Conservation (phyloP, 2,113 vertebrate species). For the Vulpes lagopus region DNA sequence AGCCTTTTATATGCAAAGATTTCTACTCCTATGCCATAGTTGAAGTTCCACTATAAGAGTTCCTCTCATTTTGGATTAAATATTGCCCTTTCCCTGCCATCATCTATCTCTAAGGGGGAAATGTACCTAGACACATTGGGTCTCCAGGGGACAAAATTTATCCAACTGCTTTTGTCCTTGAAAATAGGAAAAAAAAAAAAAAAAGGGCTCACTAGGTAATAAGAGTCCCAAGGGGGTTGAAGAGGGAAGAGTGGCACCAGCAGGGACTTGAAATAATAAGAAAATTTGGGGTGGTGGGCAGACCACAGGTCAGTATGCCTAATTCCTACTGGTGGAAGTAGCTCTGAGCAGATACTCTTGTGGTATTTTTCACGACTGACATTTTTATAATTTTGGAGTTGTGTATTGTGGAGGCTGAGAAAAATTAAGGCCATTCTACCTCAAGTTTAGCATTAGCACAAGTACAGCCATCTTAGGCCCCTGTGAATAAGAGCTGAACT, state of each 20-base stretch:
- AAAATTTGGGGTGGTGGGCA: background rate
- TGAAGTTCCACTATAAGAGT: background rate
- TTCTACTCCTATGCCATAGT: background rate
- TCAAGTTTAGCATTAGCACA: no score
- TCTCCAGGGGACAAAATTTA: background rate
- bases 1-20: background rate
- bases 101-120: background rate
- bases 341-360: background rate
- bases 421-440: no score
- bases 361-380: background rate
- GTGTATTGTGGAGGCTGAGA: background rate
- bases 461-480: no score
- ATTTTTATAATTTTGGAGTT: background rate
- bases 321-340: background rate
- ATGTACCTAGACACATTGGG: background rate
- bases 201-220: background rate
- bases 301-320: fast-evolving
- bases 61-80: constrained; percentile 6
- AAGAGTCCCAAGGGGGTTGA: background rate
- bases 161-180: background rate
- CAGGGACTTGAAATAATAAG: background rate
- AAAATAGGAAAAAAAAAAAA: background rate
- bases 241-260: background rate
- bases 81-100: background rate
- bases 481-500: no score